A percentile compares a stretch with the other conserved stretches of the same genome.
Evolutionary conservation across 2,797 vertebrate genomes (phyloP).

Genomic region (Tapera naevia): DNA sequence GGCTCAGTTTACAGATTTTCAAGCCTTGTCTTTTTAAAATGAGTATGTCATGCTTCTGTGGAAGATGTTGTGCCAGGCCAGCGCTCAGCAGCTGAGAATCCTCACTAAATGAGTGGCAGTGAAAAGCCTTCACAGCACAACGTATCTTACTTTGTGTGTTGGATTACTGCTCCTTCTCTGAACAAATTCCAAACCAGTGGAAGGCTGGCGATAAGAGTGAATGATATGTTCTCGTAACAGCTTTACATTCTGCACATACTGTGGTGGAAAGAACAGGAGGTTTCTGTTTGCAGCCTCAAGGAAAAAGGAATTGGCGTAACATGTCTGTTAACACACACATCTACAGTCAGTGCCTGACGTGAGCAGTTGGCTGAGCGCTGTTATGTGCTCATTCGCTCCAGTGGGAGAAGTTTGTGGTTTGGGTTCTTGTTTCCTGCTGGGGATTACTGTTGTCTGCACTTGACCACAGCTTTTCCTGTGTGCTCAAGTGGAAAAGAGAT

Average conservation of each 20-base stretch:
- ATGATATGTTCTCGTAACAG: fast-evolving
- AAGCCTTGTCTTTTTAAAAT: not conserved
- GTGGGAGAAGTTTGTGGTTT: not conserved
- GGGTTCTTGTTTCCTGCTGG: not conserved
- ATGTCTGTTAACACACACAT: not conserved
- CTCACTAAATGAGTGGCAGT: no score
- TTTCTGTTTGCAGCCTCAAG: not conserved
- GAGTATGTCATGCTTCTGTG: not conserved
- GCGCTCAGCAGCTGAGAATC: not conserved
- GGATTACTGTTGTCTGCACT: not conserved
- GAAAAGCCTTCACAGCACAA: fast-evolving
- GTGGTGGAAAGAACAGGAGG: not conserved
- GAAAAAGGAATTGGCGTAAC: not conserved
- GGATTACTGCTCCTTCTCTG: not conserved
- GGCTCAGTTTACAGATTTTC: not conserved
- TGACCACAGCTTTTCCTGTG: not conserved
- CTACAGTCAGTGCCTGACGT: not conserved
- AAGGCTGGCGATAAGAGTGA: not conserved
- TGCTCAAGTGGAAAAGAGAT: not conserved
- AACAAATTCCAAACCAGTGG: not conserved
- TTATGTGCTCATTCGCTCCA: not conserved
- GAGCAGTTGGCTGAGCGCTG: fast-evolving
- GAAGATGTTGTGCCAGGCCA: not conserved
- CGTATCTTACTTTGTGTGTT: fast-evolving
- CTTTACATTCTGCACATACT: not conserved